Percentiles rank a stretch among this genome's conserved stretches.
Evolutionary conservation across 2,797 vertebrate species (phyloP).

Genomic region (Molossus alvarezi): DNA sequence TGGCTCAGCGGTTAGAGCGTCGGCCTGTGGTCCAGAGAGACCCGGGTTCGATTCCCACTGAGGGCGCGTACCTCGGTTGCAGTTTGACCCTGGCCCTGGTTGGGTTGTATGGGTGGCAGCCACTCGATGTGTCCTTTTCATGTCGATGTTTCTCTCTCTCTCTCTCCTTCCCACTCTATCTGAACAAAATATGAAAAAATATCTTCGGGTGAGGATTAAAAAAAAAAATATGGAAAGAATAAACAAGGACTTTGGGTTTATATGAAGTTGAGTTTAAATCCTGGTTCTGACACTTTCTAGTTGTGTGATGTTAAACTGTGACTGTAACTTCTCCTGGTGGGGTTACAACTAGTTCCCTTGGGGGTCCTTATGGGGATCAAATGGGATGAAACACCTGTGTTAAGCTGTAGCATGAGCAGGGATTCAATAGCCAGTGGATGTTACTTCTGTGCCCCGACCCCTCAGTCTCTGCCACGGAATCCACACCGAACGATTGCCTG

Average conservation of each 20-base stretch:
- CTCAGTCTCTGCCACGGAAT: background rate
- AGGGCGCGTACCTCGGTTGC: too few species aligned
- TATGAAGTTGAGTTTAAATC: conserved; percentile 32
- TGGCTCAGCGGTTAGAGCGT: too few species aligned
- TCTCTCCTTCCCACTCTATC: too few species aligned
- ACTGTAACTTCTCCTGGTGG: background rate
- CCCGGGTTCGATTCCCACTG: too few species aligned
- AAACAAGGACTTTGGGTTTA: conserved; percentile 51
- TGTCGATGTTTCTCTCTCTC: too few species aligned
- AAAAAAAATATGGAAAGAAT: background rate
- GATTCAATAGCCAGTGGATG: background rate
- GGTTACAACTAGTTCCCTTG: background rate
- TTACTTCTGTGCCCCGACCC: background rate
- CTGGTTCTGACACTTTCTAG: conserved; percentile 43
- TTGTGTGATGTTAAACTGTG: conserved; percentile 51
- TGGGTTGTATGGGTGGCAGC: too few species aligned
- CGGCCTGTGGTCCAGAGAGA: too few species aligned
- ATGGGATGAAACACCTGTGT: background rate
- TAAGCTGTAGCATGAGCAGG: background rate
- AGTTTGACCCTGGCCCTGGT: too few species aligned
- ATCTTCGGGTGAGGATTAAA: too few species aligned
- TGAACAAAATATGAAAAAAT: too few species aligned
- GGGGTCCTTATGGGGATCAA: background rate
- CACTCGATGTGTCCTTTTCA: too few species aligned
- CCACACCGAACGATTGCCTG: background rate